Conservation (phyloP, 1,140 invertebrate genomes). For the Neodiprion lecontei region DNA sequence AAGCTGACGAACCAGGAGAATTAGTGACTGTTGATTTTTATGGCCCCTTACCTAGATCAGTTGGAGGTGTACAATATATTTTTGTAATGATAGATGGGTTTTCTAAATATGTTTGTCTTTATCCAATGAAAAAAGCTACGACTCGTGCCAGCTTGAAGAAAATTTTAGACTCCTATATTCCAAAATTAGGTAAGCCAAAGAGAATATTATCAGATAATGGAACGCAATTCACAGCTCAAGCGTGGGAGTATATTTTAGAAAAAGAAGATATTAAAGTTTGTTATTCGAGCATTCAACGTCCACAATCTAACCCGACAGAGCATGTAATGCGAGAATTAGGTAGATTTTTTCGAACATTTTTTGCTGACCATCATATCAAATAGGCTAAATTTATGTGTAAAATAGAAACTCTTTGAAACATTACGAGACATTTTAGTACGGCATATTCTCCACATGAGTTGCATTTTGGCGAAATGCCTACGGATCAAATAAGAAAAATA, state of each 20-base stretch:
- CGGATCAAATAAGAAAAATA: conserved; percentile 18
- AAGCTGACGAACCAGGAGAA: conserved; percentile 33
- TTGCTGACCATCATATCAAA: conserved; percentile 23
- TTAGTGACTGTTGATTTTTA: conserved; percentile 40
- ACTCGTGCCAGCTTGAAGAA: conserved; percentile 23
- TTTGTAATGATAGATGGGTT: conserved; percentile 42
- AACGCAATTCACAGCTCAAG: conserved; percentile 22
- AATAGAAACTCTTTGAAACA: conserved; percentile 44
- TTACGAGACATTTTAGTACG: conserved; percentile 40
- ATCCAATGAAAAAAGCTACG: conserved; percentile 32
- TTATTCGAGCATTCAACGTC: conserved; percentile 22
- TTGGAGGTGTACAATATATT: conserved; percentile 33
- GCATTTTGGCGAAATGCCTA: conserved; percentile 35
- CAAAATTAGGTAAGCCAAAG: conserved; percentile 1
- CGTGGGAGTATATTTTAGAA: conserved; percentile 27
- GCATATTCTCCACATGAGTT: conserved; percentile 44
- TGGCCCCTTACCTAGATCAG: conserved; percentile 33
- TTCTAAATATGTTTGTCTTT: conserved; percentile 40
- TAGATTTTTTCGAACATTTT: conserved; percentile 37
- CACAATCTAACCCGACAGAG: conserved; percentile 28
- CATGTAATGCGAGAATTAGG: conserved; percentile 36
- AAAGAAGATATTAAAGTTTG: conserved; percentile 31
- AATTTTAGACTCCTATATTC: conserved; percentile 24
- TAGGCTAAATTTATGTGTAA: conserved; percentile 26
- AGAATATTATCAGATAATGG: conserved; percentile 24